Conservation (phyloP, 1,140 invertebrate species). For the Periplaneta americana region DNA sequence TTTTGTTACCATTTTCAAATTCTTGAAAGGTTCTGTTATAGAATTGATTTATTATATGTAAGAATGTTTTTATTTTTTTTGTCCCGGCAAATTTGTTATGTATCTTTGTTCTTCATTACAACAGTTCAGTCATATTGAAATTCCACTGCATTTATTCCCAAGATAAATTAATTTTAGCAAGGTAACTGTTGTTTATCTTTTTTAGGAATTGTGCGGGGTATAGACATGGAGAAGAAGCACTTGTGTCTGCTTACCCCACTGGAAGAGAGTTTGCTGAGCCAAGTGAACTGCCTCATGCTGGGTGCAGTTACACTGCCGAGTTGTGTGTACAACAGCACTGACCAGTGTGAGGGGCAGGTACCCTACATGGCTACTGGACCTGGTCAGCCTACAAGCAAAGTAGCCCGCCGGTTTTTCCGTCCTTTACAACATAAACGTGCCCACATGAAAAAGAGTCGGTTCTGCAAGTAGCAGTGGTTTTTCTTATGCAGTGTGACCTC, state of each 20-base stretch:
- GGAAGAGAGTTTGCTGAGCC: background rate
- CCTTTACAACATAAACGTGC: background rate
- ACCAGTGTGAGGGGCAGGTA: background rate
- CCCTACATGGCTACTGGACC: background rate
- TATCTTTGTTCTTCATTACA: too few relatives aligned
- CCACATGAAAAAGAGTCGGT: background rate
- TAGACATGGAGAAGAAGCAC: background rate
- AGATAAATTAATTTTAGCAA: too few relatives aligned
- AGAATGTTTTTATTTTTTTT: too few relatives aligned
- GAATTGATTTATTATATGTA: too few relatives aligned
- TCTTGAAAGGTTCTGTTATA: too few relatives aligned
- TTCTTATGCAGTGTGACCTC: too few relatives aligned
- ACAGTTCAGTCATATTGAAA: too few relatives aligned
- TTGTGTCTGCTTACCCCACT: background rate
- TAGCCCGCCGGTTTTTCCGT: background rate
- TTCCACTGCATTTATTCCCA: too few relatives aligned
- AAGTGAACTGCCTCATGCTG: slow-evolving; percentile 4
- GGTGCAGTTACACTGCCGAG: background rate
- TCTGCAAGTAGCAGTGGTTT: too few relatives aligned
- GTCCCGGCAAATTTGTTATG: too few relatives aligned
- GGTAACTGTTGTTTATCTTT: background rate
- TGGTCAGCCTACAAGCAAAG: background rate
- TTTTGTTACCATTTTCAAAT: too few relatives aligned
- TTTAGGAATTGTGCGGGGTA: background rate
- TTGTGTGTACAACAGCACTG: background rate